Evolutionary conservation across 1,140 invertebrate species (phyloP), one percentile per base, ranked within the genome.

Genomic region (Bombus pyrosoma): DNA sequence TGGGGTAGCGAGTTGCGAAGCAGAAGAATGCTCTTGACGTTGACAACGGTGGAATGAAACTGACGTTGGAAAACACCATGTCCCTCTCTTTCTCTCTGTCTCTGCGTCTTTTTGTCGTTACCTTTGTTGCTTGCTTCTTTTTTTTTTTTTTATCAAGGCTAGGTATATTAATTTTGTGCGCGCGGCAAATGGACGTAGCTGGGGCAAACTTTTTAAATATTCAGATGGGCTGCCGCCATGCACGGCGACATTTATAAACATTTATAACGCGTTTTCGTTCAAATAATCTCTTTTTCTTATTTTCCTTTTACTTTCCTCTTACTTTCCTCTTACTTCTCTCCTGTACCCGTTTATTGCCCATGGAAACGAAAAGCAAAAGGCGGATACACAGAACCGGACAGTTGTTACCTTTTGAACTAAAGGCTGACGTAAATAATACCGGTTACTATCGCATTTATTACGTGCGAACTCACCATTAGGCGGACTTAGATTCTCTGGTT

Each of bases 21-120:
- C 83, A 85, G 76, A 89, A 91, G 87, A 89, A 90, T 90, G 76
- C 85, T 89, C 82, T 85, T 83, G 84, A 87, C 81, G 89, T 83
- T 88, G 84, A 82, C 68, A 79, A 80, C 80, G 85, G 85, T 85
- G 86, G 87, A 73, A 88, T 83, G 87, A 90, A 83, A 86, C 81
- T 87, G 83, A 81, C 81, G 84, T 57, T 76, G 59, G 22, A 47
- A 47, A 80, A 84, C 82, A 84, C 74, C 82, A 83, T 80, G 39
- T 34, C 28, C 15, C 28, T 53, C 47, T 82, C 74, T 81, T 64
- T 41, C 57, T 39, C 34, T 53, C 32, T 32, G 4, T 84, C 62
- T 80, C 71, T 47, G 47, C 15, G 39, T 62, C 74, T 80, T 87
- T 86, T 88, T 75, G 66, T 83, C 69, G 75, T 80, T 87, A 84